phyloP scores from a whole-genome alignment of 2,888 invertebrate species.

The Margaritifera margaritifera region DNA sequence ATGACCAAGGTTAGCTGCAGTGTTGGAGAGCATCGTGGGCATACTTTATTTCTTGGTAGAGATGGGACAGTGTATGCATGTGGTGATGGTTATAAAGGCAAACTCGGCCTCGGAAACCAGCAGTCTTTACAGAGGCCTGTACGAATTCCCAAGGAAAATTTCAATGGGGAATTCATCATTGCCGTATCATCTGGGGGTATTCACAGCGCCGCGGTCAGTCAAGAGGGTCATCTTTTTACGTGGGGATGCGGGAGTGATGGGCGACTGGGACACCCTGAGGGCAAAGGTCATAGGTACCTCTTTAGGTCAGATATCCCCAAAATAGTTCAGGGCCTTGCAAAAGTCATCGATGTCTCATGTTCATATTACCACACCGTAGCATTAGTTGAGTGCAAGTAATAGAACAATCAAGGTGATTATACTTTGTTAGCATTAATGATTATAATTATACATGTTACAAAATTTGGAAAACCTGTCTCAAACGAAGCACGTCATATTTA shows the following conservation, averaged over 20 bases:
- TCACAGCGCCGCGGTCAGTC: slow-evolving; percentile 52
- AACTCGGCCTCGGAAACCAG: slow-evolving; percentile 53
- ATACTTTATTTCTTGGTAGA: slow-evolving; percentile 44
- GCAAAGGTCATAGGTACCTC: slow-evolving; percentile 56
- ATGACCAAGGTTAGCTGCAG: slow-evolving; percentile 43
- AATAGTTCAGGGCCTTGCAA: slow-evolving; percentile 38
- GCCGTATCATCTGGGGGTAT: slow-evolving; percentile 54
- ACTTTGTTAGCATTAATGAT: too few relatives aligned
- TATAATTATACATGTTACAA: too few relatives aligned
- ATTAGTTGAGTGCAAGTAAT: slow-evolving; percentile 10
- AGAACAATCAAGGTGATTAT: too few relatives aligned
- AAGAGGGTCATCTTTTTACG: slow-evolving; percentile 47
- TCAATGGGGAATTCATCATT: slow-evolving; percentile 36
- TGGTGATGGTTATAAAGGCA: slow-evolving; percentile 60
- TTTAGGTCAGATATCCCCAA: slow-evolving; percentile 51
- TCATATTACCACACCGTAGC: slow-evolving; percentile 56
- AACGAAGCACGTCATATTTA: too few relatives aligned
- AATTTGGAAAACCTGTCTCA: too few relatives aligned
- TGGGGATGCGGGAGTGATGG: slow-evolving; percentile 63
- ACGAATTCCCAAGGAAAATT: slow-evolving; percentile 30
- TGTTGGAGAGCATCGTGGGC: slow-evolving; percentile 59
- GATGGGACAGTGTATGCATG: slow-evolving; percentile 44
- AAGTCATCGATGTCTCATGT: slow-evolving; percentile 34
- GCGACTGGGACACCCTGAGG: slow-evolving; percentile 55
- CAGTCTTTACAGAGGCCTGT: slow-evolving; percentile 28